Conservation (phyloP, 2,888 invertebrate species). For the Drosophila meridionalis region DNA sequence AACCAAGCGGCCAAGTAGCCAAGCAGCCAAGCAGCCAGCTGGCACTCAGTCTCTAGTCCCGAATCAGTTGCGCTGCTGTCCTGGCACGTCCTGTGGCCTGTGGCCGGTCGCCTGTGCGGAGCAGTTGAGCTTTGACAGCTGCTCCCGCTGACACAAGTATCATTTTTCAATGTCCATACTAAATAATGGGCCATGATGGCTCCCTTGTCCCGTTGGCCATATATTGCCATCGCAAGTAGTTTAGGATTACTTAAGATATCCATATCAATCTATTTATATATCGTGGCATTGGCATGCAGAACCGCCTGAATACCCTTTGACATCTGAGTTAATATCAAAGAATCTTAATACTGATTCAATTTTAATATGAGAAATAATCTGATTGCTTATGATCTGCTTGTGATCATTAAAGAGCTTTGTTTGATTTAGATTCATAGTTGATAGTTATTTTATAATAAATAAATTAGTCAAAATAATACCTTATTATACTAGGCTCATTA, state of each 20-base stretch:
- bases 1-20: constrained; percentile 47
- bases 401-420: neutral
- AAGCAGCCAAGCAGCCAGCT: constrained; percentile 47
- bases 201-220: constrained; percentile 8
- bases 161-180: constrained; percentile 51
- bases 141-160: constrained; percentile 49
- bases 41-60: constrained; percentile 19
- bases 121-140: constrained; percentile 57
- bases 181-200: constrained; percentile 34
- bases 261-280: neutral
- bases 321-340: neutral
- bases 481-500: neutral
- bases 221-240: constrained; percentile 2
- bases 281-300: neutral
- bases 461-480: too few relatives aligned
- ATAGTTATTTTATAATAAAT: too few relatives aligned
- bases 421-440: too few relatives aligned
- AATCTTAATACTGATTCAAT: too few relatives aligned
- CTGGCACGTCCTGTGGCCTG: constrained; percentile 40
- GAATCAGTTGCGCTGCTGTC: constrained; percentile 16
- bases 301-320: neutral
- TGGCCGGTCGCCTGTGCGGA: constrained; percentile 1
- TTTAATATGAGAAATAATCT: neutral
- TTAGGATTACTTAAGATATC: constrained; percentile 6
- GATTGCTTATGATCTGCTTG: neutral